Percentiles rank a stretch among this genome's conserved stretches.
phyloP scores from a whole-genome alignment of 2,888 invertebrate species.

The Andrena dorsata region DNA sequence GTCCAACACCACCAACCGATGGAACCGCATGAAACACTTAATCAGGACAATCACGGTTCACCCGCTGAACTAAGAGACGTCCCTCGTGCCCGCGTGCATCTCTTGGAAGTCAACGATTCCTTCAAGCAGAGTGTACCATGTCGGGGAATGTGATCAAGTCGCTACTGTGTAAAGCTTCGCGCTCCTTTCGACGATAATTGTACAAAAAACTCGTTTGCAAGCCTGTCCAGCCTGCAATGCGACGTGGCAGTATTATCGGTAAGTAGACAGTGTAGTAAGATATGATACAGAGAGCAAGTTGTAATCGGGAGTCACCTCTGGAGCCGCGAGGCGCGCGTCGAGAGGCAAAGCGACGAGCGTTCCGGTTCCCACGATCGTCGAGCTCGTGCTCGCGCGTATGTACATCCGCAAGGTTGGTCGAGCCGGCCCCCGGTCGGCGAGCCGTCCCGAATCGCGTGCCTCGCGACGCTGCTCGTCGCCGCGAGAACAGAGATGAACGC shows the following conservation, averaged over 20 bases:
- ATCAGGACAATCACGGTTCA: no score
- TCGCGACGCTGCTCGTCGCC: constrained; percentile 11
- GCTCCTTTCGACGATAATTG: constrained; percentile 55
- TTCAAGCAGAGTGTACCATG: constrained; percentile 5
- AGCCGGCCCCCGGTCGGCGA: neutral
- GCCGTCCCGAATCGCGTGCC: neutral
- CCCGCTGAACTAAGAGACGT: neutral
- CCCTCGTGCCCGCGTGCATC: neutral
- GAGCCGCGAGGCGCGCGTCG: constrained; percentile 27
- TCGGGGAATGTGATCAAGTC: constrained; percentile 55
- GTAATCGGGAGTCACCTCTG: constrained; percentile 42
- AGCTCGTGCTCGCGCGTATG: neutral
- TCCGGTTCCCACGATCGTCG: no score
- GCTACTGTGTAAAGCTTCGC: constrained; percentile 50
- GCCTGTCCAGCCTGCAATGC: constrained; percentile 65
- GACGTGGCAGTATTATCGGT: constrained; percentile 78
- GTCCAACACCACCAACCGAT: no score
- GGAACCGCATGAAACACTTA: no score
- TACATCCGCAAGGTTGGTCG: neutral
- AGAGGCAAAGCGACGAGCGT: constrained; percentile 14
- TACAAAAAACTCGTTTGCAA: constrained; percentile 72
- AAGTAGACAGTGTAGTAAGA: constrained; percentile 75
- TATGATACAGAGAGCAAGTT: constrained; percentile 71
- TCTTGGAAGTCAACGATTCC: neutral
- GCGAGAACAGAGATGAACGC: constrained; percentile 23